Conservation (phyloP, 2,113 vertebrate species). For the Limanda limanda region DNA sequence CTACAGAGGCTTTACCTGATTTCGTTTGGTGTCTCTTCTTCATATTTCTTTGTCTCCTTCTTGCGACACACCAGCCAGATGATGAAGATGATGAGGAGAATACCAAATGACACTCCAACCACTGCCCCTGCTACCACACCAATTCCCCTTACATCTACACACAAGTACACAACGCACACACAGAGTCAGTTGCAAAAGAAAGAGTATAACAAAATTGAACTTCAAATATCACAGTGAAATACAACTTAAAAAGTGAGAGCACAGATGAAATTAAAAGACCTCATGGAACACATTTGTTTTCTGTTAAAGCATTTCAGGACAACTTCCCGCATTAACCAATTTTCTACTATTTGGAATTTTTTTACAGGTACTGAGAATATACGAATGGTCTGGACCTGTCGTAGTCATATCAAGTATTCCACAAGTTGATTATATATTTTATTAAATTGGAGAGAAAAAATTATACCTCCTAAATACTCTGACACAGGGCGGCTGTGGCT, state of each 20-base stretch:
- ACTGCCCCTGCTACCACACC: slow-evolving; percentile 88
- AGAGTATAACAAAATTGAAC: not conserved
- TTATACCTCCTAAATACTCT: no score
- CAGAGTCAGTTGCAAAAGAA: not conserved
- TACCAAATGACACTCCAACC: slow-evolving; percentile 87
- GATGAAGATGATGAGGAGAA: slow-evolving; percentile 85
- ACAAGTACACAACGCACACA: not conserved
- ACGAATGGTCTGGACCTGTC: no score
- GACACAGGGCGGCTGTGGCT: no score
- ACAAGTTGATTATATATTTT: no score
- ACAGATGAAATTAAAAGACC: no score
- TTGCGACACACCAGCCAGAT: slow-evolving; percentile 89
- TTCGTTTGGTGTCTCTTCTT: slow-evolving; percentile 94
- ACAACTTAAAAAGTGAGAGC: not conserved
- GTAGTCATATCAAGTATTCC: no score
- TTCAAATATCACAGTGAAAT: not conserved
- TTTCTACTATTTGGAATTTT: no score
- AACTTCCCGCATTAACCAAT: no score
- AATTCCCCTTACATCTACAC: slow-evolving; percentile 86
- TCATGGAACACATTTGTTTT: no score
- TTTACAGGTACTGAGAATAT: no score
- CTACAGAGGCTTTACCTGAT: slow-evolving; percentile 85
- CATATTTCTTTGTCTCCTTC: slow-evolving; percentile 91
- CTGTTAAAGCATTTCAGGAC: no score
- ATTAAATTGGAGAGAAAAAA: no score